Conservation (phyloP, 2,113 vertebrate genomes). For the Ciconia stormi region DNA sequence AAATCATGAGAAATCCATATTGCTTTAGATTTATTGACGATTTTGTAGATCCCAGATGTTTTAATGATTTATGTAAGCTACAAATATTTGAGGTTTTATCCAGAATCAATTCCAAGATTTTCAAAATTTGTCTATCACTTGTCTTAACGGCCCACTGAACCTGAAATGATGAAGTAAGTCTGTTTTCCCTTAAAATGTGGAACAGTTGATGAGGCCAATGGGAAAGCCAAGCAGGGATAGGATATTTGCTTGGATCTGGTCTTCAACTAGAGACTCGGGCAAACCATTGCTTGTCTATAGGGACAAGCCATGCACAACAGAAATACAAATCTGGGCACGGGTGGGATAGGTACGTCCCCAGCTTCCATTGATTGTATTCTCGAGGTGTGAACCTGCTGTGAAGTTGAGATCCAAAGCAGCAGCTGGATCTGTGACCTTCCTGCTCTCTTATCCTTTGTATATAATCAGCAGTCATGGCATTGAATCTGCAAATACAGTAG, state of each 20-base stretch:
- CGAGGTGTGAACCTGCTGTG: neutral
- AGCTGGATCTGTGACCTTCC: neutral
- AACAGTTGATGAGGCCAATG: neutral
- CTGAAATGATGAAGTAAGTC: neutral
- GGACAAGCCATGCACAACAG: neutral
- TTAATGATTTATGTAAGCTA: neutral
- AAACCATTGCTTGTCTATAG: neutral
- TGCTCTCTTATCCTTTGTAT: neutral
- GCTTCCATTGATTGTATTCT: neutral
- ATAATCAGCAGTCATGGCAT: neutral
- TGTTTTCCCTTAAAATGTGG: neutral
- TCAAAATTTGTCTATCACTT: neutral
- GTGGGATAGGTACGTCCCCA: neutral
- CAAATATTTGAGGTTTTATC: neutral
- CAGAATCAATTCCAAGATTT: neutral
- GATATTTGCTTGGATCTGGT: neutral
- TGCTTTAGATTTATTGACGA: neutral
- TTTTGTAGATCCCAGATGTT: slow-evolving; percentile 12
- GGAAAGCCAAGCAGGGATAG: neutral
- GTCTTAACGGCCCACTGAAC: neutral
- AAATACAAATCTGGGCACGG: neutral
- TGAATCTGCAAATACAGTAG: neutral
- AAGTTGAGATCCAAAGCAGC: neutral
- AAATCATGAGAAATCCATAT: slow-evolving; percentile 4
- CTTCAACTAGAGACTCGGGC: neutral